Base-by-base conservation (phyloP, 2,797 vertebrate species). In the Phalloptychus januarius region DNA sequence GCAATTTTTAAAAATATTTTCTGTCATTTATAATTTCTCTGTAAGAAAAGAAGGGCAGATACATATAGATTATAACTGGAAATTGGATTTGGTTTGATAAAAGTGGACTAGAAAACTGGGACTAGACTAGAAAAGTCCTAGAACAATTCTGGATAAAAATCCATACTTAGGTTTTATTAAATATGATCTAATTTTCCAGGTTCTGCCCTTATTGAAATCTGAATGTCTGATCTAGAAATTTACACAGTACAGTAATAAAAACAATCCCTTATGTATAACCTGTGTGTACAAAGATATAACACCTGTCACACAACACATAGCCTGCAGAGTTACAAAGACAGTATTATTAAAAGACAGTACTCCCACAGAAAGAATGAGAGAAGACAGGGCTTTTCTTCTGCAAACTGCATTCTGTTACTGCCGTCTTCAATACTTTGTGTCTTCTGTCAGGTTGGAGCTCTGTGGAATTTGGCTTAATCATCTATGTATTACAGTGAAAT, bases 401-500 rank as follows among this genome's bases (percentile, higher is more conserved):
- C 73, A 82, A 74, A 23, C 45, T n/a, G 36, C 67, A 72, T 0
- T 70, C 23, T 31, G 28, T 70, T 72, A 13, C 54, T 72, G 42
- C 31, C 28, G 6, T 54, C 72, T 52, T 77, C 77, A 75, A 40
- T 28, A 25, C 23, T 73, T 80, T 54, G 79, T 73, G 69, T 71
- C 44, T 23, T 46, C 56, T 78, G 81, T 71, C 79, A 58, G 75
- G 45, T 56, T 72, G 2, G 46, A 63, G 76, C 77, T 56, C 61
- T 61, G 36, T 8, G 16, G 67, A 71, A 48, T 76, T 63, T 71
- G 46, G 44, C 33, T 74, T 75, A 58, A 63, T 65, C 40, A 31
- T 40, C 40, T 75, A 70, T 28, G 38, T 70, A 11, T 42, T 33
- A 86, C 63, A 76, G 48, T 23, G 33, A n/a, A 31, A 50, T 74